Base-by-base conservation (phyloP, 53 echinoderm and acorn worm genomes). In the Paelopatides confundens region DNA sequence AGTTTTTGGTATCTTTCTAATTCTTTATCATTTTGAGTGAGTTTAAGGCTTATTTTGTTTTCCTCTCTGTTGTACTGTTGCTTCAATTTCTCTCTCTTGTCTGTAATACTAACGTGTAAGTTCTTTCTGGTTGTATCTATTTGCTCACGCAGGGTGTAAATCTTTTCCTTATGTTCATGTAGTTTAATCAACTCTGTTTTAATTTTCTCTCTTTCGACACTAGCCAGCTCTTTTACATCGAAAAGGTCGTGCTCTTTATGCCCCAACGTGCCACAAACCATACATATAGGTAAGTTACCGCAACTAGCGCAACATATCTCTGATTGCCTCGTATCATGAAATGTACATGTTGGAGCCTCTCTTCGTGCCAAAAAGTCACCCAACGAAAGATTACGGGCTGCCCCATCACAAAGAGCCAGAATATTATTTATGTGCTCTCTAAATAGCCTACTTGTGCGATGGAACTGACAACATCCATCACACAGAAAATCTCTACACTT, bases 401-500 rank as follows among this genome's bases (percentile, higher is more conserved):
- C 15, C 10, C n/a, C 4, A 50, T 77, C 51, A 14, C 49, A 13
- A 6, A 50, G 51, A 46, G 31, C n/a, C 12, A 77, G 27, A 30
- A 77, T 12, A 26, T 49, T n/a, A 24, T 24, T 31, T 49, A 24
- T 23, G 24, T 77, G 77, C 15, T 77, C 51, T 49, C 24, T 27
- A 23, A 77, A 15, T 23, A 31, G 5, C 5, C 43, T 51, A 10
- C 29, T 77, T 31, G 15, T 77, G 11, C 9, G 24, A 48, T 77
- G 77, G 31, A 31, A 49, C 2, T 23, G 1, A 11, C 3, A 26
- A 9, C 77, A 77, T 18, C 49, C 17, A 9, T 77, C 49, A 50
- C 77, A 77, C 9, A 77, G 30, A 31, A 77, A 77, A 10, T 51
- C 77, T 26, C 38, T 77, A 31, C 77, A 77, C 9, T 43, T 30